These are phyloP conservation scores for Tenodera sinensis DNA, from an alignment of 2,888 invertebrate species.

Conservation along the genomic window DNA sequence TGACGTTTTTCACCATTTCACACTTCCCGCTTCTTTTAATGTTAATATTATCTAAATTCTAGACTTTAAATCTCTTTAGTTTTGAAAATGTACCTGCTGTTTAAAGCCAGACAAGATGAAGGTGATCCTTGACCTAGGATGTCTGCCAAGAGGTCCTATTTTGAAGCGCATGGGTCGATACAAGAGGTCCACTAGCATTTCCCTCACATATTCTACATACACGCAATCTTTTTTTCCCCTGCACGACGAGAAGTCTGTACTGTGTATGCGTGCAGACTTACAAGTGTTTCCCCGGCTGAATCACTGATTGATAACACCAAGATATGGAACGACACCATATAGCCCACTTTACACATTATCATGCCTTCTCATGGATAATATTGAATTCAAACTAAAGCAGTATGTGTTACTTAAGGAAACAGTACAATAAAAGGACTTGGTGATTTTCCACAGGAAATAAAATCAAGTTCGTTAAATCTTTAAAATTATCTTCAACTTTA, in stretches of 20 bases:
- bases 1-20: too few species aligned
- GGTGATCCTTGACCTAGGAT: neutral
- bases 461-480: too few species aligned
- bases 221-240: neutral
- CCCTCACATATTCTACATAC: neutral
- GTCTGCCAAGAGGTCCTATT: neutral
- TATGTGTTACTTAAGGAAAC: too few species aligned
- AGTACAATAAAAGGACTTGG: too few species aligned
- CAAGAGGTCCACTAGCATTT: neutral
- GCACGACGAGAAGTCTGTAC: neutral
- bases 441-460: too few species aligned
- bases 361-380: too few species aligned
- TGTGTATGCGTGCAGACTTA: neutral
- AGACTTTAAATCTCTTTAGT: too few species aligned
- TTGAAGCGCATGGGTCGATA: neutral
- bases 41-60: too few species aligned
- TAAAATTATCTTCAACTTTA: too few species aligned
- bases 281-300: constrained; percentile 16
- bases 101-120: neutral
- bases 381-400: too few species aligned
- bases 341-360: neutral
- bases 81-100: too few species aligned
- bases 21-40: too few species aligned
- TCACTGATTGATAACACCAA: constrained; percentile 23
- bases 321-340: neutral